Evolutionary conservation across 2,888 invertebrate genomes (phyloP), one percentile per base, ranked within the genome.

Genomic region (Lithodes maja): DNA sequence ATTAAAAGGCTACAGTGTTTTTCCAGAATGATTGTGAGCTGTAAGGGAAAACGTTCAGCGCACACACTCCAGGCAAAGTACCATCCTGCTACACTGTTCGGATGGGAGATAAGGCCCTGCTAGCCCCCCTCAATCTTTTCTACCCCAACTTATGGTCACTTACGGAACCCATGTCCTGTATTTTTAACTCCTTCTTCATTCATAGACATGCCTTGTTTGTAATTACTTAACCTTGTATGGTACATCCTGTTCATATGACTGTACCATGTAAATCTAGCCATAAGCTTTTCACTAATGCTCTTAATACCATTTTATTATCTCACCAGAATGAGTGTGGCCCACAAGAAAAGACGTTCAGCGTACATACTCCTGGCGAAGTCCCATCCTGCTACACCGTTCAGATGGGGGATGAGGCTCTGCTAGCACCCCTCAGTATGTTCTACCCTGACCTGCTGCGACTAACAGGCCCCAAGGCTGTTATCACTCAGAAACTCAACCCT

Each of bases 61-160:
- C 97, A 15, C 96, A 96, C 92, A 96, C 96, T 92, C 96, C 96
- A 0, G 96, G 96, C 5, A 95, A 95, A 92, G 94, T 95, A 1
- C 94, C 96, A 0, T 95, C 95, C 92, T 96, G 96, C 92, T 97
- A 96, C 93, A 97, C 97, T 0, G 87, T 92, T 7, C 94, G 96
- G 95, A 96, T 97, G 3, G 98, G 98, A 0, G 99, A 99, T 94
- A 99, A 99, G 94, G 97, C 97, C 93, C 96, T 99, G 54, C 96
- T 99, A 91, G 98, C 98, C 2, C 98, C 98, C 0, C 94, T 99
- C 53, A 96, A 97, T 92, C 94, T 98, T 90, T 98, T 99, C 93
- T 96, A 97, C 93, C 97, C 94, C 0, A 98, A 98, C 93, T 94
- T 98, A 87, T 95, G 98, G 50, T 97, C 96, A 93, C 96, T 98